These are phyloP conservation scores for Cisticola juncidis DNA, from an alignment of 2,113 vertebrate genomes.

Conservation along the genomic window DNA sequence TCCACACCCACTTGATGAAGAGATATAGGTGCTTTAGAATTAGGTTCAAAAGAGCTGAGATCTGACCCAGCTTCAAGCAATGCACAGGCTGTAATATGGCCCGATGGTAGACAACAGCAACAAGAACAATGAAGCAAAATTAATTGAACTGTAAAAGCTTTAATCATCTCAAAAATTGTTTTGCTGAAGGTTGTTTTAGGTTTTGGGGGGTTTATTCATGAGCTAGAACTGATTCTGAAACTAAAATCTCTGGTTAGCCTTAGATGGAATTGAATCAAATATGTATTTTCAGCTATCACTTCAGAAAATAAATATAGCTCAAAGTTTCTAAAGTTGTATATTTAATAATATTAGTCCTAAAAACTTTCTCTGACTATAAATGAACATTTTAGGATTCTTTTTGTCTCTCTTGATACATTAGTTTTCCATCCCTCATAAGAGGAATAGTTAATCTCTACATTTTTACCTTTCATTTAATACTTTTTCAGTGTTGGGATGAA, in stretches of 20 bases:
- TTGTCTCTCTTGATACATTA: background rate
- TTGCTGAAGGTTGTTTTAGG: fast-evolving
- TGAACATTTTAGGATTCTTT: background rate
- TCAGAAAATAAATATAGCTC: background rate
- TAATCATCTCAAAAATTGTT: background rate
- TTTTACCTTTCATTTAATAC: background rate
- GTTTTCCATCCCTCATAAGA: background rate
- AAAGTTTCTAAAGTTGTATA: background rate
- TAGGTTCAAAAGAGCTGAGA: background rate
- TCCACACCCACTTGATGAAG: background rate
- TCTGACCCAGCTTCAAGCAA: background rate
- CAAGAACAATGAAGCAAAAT: background rate
- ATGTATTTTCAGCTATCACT: background rate
- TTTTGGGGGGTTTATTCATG: fast-evolving
- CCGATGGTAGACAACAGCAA: background rate
- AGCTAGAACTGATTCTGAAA: background rate
- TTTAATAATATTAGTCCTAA: background rate
- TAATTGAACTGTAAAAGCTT: background rate
- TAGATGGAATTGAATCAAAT: background rate
- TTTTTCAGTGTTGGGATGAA: background rate
- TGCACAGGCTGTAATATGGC: background rate
- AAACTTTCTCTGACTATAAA: background rate
- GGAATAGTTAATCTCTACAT: background rate
- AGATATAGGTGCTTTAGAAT: background rate
- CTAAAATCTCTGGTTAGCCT: background rate